phyloP scores from a whole-genome alignment of 2,888 invertebrate genomes.

The Heteropelma amictum region DNA sequence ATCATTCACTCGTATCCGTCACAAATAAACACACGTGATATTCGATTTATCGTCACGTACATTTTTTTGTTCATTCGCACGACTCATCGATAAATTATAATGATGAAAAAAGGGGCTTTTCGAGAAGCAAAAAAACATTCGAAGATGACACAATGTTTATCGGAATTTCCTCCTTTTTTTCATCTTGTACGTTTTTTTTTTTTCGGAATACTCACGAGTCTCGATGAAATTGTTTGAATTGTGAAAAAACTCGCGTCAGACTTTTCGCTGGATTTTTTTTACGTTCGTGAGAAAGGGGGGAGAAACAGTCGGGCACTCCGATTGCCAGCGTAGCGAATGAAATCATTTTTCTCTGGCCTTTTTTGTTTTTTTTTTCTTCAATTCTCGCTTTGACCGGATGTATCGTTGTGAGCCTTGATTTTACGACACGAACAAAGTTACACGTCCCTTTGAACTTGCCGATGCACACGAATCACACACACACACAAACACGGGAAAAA shows the following conservation, averaged over 20 bases:
- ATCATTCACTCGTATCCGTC: neutral
- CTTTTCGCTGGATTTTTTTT: neutral
- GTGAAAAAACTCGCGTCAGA: neutral
- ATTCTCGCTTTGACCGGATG: slow-evolving; percentile 1
- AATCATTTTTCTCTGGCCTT: slow-evolving; percentile 1
- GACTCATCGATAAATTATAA: neutral
- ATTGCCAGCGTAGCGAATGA: too few relatives aligned
- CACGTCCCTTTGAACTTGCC: slow-evolving; percentile 10
- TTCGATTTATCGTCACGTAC: neutral
- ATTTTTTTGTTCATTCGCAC: neutral
- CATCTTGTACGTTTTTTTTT: neutral
- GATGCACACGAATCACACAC: neutral
- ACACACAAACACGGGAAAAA: neutral
- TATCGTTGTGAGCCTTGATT: neutral
- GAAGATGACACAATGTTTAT: neutral
- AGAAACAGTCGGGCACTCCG: too few relatives aligned
- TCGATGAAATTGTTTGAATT: neutral
- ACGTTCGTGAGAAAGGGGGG: too few relatives aligned
- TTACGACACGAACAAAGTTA: neutral
- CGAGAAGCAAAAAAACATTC: neutral
- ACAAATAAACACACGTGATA: neutral
- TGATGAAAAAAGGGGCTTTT: neutral
- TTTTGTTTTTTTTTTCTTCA: slow-evolving; percentile 4
- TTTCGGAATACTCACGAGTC: neutral
- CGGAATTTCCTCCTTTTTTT: neutral